phyloP scores from a whole-genome alignment of 2,113 vertebrate species.

The Cinclus cinclus region DNA sequence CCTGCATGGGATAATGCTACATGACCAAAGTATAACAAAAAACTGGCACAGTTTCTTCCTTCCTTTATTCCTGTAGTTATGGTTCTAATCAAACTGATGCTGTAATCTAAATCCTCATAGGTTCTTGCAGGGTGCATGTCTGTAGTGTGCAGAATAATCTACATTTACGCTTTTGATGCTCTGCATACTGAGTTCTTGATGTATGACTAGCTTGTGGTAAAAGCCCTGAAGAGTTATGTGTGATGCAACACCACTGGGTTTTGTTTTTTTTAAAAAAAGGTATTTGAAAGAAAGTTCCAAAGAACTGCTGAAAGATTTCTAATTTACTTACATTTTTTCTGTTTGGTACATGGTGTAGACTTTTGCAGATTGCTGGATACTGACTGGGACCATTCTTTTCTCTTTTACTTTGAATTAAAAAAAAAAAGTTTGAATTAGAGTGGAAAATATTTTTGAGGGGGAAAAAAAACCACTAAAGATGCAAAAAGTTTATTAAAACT shows the following conservation, averaged over 20 bases:
- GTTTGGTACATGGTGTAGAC: neutral
- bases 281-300: neutral
- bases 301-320: neutral
- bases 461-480: neutral
- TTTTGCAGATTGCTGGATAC: neutral
- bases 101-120: neutral
- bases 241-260: neutral
- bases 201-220: neutral
- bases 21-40: slow-evolving; percentile 20
- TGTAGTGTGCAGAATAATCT: neutral
- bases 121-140: neutral
- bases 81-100: neutral
- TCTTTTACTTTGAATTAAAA: neutral
- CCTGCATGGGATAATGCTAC: slow-evolving; percentile 11
- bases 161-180: neutral
- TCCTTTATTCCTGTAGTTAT: neutral
- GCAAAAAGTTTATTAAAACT: neutral
- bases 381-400: neutral
- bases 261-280: neutral
- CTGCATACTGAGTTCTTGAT: neutral
- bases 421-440: neutral
- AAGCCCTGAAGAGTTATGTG: neutral
- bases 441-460: neutral
- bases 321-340: neutral
- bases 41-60: neutral